A percentile compares a stretch with the other conserved stretches of the same genome.
Evolutionary conservation across 2,888 invertebrate species (phyloP).

Genomic region (Sinopyrophorus schimmeli): DNA sequence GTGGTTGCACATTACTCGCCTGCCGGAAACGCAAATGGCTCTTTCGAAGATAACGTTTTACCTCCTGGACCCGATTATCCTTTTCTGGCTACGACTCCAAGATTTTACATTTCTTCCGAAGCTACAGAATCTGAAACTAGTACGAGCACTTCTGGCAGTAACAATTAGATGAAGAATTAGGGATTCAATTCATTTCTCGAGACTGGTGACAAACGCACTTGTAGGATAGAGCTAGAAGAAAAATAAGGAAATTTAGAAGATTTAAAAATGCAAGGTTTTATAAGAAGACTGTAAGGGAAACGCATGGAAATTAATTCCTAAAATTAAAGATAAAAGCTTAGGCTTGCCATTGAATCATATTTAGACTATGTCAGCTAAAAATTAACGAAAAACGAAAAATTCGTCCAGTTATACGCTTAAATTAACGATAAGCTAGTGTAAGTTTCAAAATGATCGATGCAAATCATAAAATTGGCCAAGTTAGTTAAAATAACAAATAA

Average conservation of each 20-base stretch:
- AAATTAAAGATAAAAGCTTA: background rate
- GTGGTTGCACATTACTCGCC: constrained; percentile 86
- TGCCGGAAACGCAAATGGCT: constrained; percentile 75
- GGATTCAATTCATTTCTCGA: background rate
- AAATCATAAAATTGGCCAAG: constrained; percentile 7
- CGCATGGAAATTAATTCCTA: background rate
- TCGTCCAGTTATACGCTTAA: constrained; percentile 30
- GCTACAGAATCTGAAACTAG: constrained; percentile 31
- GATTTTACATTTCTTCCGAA: constrained; percentile 35
- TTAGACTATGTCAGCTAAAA: background rate
- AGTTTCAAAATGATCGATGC: constrained; percentile 12
- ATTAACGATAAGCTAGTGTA: constrained; percentile 27
- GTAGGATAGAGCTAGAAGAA: no score
- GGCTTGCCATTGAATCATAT: background rate
- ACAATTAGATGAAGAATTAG: background rate
- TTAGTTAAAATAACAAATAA: background rate
- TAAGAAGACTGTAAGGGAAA: no score
- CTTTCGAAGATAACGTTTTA: constrained; percentile 76
- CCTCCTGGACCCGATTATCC: constrained; percentile 61
- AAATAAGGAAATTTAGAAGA: no score
- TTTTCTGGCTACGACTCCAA: constrained; percentile 22
- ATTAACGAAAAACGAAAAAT: constrained; percentile 13
- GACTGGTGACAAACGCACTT: background rate
- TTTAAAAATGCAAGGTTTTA: no score
- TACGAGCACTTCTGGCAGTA: constrained; percentile 29